Evolutionary conservation across 2,888 invertebrate species (phyloP), one percentile per base, ranked within the genome.

Genomic region (Melieria crassipennis): DNA sequence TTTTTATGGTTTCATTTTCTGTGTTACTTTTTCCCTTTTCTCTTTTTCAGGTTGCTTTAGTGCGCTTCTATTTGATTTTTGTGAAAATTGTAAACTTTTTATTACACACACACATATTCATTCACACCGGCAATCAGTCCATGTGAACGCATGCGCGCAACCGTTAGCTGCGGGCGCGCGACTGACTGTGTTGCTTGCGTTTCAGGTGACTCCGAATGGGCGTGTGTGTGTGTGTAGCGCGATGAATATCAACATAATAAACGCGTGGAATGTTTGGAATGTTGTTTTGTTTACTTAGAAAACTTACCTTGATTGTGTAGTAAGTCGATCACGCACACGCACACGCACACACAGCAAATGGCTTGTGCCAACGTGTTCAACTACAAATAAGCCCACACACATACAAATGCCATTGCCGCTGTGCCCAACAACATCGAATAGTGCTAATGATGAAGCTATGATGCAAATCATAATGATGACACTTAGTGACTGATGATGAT

Each of bases 201-300:
- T 30, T 30, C 30, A 30, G 30, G 30, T 30, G 30, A 30, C 30
- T 30, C 30, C 30, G 30, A 30, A 30, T 48, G 43, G 7, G 45
- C 43, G 52, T 55, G 45, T 45, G 55, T n/a, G 56, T 13, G 43
- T 70, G 50, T 65, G 16, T 70, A 65, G 30, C 30, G 30, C 30
- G 30, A 52, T 13, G 50, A n/a, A 50, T 60, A 68, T 68, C 55
- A 70, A 65, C 58, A 56, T 61, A 62, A 63, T 55, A 63, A 69
- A 69, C 13, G 58, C 16, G 47, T 72, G 77, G 77, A 75, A 77
- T 78, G 75, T 64, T 71, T 68, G 78, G 78, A 77, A 75, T 78
- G 76, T 67, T 67, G 73, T 75, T 77, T 70, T 73, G 75, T 76
- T 76, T 75, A 68, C 75, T 72, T 72, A 72, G 58, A 71, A 75